Percentiles rank a stretch among this genome's conserved stretches.
Evolutionary conservation across 1,140 invertebrate genomes (phyloP).

Genomic region (Megathymus violae): DNA sequence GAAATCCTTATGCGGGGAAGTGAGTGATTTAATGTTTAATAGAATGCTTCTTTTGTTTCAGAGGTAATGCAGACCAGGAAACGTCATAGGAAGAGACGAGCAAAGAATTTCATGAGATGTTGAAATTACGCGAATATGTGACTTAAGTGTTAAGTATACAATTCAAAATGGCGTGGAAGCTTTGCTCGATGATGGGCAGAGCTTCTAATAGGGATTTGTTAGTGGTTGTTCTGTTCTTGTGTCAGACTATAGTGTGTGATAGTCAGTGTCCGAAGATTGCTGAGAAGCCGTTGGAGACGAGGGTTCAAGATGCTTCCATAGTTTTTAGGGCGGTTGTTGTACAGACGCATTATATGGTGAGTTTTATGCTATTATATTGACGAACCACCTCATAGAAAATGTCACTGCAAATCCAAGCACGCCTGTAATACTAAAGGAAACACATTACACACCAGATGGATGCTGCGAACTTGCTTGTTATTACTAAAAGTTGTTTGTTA

Average conservation of each 20-base stretch:
- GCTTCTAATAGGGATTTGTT: constrained; percentile 62
- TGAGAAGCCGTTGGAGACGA: constrained; percentile 75
- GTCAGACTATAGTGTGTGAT: constrained; percentile 78
- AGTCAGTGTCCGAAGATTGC: constrained; percentile 78
- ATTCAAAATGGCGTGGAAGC: constrained; percentile 60
- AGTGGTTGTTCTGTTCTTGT: constrained; percentile 68
- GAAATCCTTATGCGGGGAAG: too few species aligned
- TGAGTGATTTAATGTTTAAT: too few species aligned
- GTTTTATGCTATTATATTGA: constrained; percentile 31
- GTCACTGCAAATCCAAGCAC: too few species aligned
- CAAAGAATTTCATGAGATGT: constrained; percentile 61
- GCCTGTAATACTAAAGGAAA: too few species aligned
- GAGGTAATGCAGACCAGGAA: constrained; percentile 73
- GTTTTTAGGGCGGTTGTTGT: constrained; percentile 78
- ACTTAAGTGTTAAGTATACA: constrained; percentile 43
- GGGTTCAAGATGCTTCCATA: constrained; percentile 77
- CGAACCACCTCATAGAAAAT: too few species aligned
- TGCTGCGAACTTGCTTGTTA: too few species aligned
- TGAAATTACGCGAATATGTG: constrained; percentile 62
- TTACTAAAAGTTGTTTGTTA: too few species aligned
- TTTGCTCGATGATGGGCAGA: constrained; percentile 53
- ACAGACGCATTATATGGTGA: constrained; percentile 71
- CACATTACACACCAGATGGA: too few species aligned
- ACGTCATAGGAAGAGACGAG: constrained; percentile 66
- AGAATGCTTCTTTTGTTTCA: constrained; percentile 57